These are phyloP conservation scores for Deilephila porcellus DNA, from an alignment of 2,888 invertebrate species.

Conservation along the genomic window DNA sequence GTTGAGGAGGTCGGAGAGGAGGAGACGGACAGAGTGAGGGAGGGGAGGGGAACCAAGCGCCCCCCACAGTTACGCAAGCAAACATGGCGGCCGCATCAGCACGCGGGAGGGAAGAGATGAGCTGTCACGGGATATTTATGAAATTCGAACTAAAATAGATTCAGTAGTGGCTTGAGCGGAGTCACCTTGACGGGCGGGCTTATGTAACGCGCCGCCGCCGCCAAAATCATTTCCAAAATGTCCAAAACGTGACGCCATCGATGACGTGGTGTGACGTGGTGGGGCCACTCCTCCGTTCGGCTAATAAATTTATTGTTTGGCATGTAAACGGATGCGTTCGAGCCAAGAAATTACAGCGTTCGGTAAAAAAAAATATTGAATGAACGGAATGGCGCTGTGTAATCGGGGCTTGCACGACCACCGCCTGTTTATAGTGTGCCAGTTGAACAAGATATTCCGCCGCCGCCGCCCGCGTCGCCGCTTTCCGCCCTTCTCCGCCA, in stretches of 20 bases:
- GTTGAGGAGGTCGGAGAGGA: background rate
- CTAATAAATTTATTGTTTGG: slow-evolving; percentile 85
- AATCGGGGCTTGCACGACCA: slow-evolving; percentile 79
- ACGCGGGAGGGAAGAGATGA: slow-evolving; percentile 82
- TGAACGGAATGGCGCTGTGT: slow-evolving; percentile 78
- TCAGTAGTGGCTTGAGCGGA: slow-evolving; percentile 78
- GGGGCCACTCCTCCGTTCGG: slow-evolving; percentile 82
- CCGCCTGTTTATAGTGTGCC: slow-evolving; percentile 72
- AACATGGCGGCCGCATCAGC: slow-evolving; percentile 73
- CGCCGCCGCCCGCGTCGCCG: slow-evolving; percentile 3
- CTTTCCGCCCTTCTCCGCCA: background rate
- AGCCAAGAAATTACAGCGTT: slow-evolving; percentile 84
- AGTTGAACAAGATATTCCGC: slow-evolving; percentile 63
- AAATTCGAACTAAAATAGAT: slow-evolving; percentile 83
- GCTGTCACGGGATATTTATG: slow-evolving; percentile 84
- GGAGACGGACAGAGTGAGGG: background rate
- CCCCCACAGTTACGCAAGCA: slow-evolving; percentile 43
- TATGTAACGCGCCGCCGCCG: slow-evolving; percentile 61
- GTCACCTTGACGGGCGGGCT: slow-evolving; percentile 81
- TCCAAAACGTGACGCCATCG: slow-evolving; percentile 70
- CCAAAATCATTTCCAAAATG: slow-evolving; percentile 70
- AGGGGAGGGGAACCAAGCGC: background rate
- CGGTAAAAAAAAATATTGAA: slow-evolving; percentile 84
- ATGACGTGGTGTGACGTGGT: slow-evolving; percentile 79
- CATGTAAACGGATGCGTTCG: slow-evolving; percentile 85